Percentiles rank a stretch among this genome's conserved stretches.
phyloP scores from a whole-genome alignment of 2,888 invertebrate genomes.

The Gastracanthus pulcherrimus region DNA sequence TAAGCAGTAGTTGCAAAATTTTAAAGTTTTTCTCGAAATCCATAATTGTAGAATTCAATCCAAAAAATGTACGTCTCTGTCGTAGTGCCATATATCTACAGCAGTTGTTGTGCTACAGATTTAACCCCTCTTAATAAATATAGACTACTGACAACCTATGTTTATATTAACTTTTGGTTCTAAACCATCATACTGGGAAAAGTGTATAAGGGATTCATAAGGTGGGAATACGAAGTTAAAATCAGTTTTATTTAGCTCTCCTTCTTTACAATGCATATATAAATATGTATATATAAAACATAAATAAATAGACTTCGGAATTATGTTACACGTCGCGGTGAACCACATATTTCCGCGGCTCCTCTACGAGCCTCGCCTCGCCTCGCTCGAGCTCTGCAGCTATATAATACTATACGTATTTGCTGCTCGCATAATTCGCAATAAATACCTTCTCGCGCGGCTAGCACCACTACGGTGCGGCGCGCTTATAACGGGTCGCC shows the following conservation, averaged over 20 bases:
- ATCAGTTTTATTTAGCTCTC: constrained; percentile 22
- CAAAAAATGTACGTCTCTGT: no score
- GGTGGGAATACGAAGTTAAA: not conserved
- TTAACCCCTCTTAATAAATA: no score
- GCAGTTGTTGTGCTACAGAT: no score
- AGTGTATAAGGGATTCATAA: not conserved
- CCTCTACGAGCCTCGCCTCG: not conserved
- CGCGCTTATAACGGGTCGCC: constrained; percentile 39
- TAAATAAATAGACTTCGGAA: constrained; percentile 29
- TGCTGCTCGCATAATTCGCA: constrained; percentile 37
- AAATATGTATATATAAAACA: constrained; percentile 18
- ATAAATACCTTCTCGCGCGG: constrained; percentile 48
- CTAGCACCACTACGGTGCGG: not conserved
- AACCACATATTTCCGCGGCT: constrained; percentile 23
- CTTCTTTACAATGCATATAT: constrained; percentile 37
- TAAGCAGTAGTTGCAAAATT: no score
- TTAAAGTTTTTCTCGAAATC: no score
- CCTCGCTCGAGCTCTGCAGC: no score
- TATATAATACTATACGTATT: not conserved
- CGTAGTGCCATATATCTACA: no score
- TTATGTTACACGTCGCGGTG: constrained; percentile 49
- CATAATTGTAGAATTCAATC: no score
- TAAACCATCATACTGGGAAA: no score
- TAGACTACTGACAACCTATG: no score
- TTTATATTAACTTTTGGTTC: no score